Percentiles rank a stretch among this genome's conserved stretches.
These are phyloP conservation scores for Arnoldichthys spilopterus DNA, from an alignment of 2,797 vertebrate species.

Conservation along the genomic window DNA sequence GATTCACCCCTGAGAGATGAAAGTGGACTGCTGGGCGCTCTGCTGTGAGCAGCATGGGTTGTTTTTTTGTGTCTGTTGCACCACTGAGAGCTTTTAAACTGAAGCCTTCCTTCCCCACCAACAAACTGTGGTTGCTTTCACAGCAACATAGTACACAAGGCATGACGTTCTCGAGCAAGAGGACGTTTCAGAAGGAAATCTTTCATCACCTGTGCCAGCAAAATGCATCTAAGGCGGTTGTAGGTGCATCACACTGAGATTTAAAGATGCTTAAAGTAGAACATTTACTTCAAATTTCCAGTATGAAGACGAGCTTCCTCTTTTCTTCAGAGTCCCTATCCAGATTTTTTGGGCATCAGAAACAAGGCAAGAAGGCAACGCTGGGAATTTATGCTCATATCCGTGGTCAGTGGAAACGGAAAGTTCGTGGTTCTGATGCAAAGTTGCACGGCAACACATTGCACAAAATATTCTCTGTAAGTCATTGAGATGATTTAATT, in stretches of 20 bases:
- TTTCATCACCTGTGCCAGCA: background rate
- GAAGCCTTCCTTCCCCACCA: slow-evolving; percentile 3
- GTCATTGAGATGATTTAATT: too few species aligned
- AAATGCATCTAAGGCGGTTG: background rate
- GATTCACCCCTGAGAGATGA: background rate
- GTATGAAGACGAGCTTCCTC: background rate
- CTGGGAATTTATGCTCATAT: background rate
- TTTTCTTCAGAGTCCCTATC: background rate
- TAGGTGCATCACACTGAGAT: background rate
- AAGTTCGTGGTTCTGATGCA: too few species aligned
- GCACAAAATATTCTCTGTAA: background rate
- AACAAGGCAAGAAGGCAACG: background rate
- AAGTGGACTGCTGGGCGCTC: background rate
- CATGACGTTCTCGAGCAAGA: background rate
- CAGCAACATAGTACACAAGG: background rate
- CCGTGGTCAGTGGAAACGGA: background rate
- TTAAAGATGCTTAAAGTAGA: background rate
- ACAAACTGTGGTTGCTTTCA: background rate
- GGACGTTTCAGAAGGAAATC: background rate
- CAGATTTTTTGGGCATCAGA: background rate
- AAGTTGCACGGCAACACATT: too few species aligned
- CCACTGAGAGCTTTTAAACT: slow-evolving; percentile 2
- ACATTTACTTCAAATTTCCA: background rate
- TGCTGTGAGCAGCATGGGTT: slow-evolving; percentile 14
- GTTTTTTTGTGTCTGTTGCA: background rate